Percentiles rank a stretch among this genome's conserved stretches.
Conservation (phyloP, 2,888 invertebrate genomes). For the Drosophila phalerata region DNA sequence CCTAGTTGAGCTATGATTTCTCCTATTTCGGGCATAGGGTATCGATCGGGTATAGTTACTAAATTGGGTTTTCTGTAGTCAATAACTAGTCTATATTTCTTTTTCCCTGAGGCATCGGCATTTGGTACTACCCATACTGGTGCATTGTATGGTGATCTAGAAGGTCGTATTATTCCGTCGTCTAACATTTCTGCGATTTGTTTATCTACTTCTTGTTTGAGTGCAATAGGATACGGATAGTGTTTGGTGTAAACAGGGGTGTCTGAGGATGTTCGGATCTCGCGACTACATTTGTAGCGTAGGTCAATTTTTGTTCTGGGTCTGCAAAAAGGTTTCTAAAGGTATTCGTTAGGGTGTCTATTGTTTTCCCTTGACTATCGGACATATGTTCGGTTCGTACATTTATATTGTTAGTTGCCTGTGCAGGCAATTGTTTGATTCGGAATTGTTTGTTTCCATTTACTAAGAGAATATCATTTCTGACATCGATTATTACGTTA, state of each 20-base stretch:
- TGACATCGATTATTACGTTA: background rate
- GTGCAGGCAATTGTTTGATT: conserved; percentile 16
- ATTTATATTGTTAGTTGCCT: conserved; percentile 4
- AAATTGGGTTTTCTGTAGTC: conserved; percentile 1
- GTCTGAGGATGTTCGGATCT: background rate
- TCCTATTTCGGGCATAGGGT: background rate
- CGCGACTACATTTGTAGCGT: background rate
- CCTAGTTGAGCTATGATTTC: no score
- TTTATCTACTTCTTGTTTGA: background rate
- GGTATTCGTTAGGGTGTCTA: conserved; percentile 1
- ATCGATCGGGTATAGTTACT: background rate
- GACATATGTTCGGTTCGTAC: background rate
- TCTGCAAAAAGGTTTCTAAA: conserved; percentile 1
- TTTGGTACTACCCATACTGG: conserved; percentile 2
- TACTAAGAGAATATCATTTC: conserved; percentile 14
- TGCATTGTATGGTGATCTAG: conserved; percentile 6
- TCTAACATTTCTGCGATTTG: background rate
- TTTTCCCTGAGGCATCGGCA: background rate
- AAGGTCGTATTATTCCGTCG: conserved; percentile 1
- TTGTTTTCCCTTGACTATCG: background rate
- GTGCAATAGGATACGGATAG: conserved; percentile 1
- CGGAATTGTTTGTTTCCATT: conserved; percentile 6
- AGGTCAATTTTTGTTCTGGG: background rate
- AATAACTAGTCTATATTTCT: conserved; percentile 1
- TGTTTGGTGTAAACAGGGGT: conserved; percentile 1